phyloP scores from a whole-genome alignment of 37 sponge, comb jelly and placozoan species.

The Aplysina aerophoba region DNA sequence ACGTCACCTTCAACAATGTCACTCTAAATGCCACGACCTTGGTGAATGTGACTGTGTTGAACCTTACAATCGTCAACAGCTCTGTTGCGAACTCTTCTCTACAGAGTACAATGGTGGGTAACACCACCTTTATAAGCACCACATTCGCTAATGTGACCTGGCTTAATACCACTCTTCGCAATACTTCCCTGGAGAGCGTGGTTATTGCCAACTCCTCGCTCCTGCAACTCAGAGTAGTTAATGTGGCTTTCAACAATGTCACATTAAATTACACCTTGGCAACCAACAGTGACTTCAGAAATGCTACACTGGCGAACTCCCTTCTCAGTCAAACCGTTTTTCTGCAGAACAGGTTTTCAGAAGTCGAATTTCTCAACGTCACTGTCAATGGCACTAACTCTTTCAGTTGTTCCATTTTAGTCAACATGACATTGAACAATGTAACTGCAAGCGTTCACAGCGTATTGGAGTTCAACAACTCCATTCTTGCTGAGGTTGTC shows the following conservation, averaged over 20 bases:
- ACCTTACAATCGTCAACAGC: conserved; percentile 8
- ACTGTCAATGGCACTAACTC: not conserved
- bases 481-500: too few relatives aligned
- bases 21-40: conserved; percentile 6
- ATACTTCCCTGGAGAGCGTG: not conserved
- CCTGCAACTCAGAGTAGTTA: too few relatives aligned
- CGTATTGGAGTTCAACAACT: not conserved
- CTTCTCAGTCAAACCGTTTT: too few relatives aligned
- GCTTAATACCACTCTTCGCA: not conserved
- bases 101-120: not conserved
- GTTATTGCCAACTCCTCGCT: not conserved
- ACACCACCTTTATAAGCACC: not conserved
- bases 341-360: not conserved
- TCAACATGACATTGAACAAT: not conserved
- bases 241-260: too few relatives aligned
- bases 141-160: not conserved
- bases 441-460: not conserved
- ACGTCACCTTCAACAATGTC: not conserved
- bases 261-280: conserved; percentile 3
- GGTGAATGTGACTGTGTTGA: not conserved
- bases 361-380: not conserved
- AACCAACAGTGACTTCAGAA: too few relatives aligned
- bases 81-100: not conserved
- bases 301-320: too few relatives aligned
- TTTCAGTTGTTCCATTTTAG: not conserved